Evolutionary conservation across 2,888 invertebrate genomes (phyloP).

Genomic region (Galerucella nymphaeae): DNA sequence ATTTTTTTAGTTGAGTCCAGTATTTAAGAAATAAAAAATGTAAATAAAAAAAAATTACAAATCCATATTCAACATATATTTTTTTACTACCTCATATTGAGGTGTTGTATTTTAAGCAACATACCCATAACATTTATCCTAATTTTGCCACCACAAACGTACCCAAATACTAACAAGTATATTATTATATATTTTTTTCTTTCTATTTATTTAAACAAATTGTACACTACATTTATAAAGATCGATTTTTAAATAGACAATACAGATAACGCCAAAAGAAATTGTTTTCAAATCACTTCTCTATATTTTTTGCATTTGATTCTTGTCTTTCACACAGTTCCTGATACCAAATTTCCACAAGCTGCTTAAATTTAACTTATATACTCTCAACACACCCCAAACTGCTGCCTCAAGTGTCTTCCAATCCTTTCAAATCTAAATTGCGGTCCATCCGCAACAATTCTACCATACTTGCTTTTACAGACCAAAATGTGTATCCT

Average conservation of each 20-base stretch:
- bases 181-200: conserved; percentile 20
- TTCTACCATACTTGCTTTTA: no score
- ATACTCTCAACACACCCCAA: no score
- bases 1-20: background rate
- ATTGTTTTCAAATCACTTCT: background rate
- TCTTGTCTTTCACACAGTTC: background rate
- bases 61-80: conserved; percentile 31
- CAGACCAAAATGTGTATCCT: no score
- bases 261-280: background rate
- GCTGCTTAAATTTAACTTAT: no score
- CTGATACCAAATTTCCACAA: no score
- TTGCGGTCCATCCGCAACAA: no score
- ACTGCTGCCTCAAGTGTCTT: no score
- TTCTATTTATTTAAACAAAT: background rate
- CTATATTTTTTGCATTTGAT: background rate
- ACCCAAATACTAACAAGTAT: conserved; percentile 27
- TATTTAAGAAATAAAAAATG: conserved; percentile 1
- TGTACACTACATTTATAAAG: background rate
- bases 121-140: conserved; percentile 11
- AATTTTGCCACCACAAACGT: conserved; percentile 22
- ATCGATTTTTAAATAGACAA: background rate
- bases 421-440: no score
- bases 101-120: conserved; percentile 41
- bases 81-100: conserved; percentile 49
- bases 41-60: conserved; percentile 17